Base-by-base conservation (phyloP, 1,140 invertebrate genomes). In the Steinernema khuongi region DNA sequence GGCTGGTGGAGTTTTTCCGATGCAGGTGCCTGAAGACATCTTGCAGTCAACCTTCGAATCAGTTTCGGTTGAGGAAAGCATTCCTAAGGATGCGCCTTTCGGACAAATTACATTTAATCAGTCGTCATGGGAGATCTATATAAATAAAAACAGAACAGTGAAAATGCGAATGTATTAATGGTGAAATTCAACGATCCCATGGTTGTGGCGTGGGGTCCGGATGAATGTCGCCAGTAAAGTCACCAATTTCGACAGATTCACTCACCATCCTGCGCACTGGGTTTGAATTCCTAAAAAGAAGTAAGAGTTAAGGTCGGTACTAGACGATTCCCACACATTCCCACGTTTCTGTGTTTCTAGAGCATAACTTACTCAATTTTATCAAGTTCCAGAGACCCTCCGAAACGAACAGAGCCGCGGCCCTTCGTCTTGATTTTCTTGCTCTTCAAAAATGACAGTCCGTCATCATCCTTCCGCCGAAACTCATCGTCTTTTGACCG, bases 111-210 rank as follows among this genome's bases (percentile, higher is more conserved):
- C n/a, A n/a, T n/a, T n/a, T n/a, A n/a, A n/a, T n/a, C n/a, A n/a
- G n/a, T n/a, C n/a, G n/a, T n/a, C n/a, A n/a, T n/a, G n/a, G n/a
- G n/a, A n/a, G n/a, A n/a, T n/a, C n/a, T n/a, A n/a, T n/a, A n/a
- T n/a, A n/a, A n/a, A n/a, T n/a, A n/a, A n/a, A n/a, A n/a, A n/a
- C n/a, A n/a, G n/a, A 60, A 26, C 50, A 60, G 4, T 4, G 11
- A 60, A 60, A 60, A 60, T 60, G 50, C 50, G 19, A 60, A 60
- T 22, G 19, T n/a, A n/a, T n/a, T n/a, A 60, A 60, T 60, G 19
- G 14, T 60, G 26, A 17, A 60, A 60, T 14, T 60, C 50, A 60
- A 4, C 50, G 19, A 7, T 60, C 50, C 50, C 50, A 60, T 4
- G 50, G 50, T 60, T 60, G 50, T 4, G 50, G 50, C 4, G 50